Conservation (phyloP, 1,140 invertebrate genomes). For the Chlorops oryzae region DNA sequence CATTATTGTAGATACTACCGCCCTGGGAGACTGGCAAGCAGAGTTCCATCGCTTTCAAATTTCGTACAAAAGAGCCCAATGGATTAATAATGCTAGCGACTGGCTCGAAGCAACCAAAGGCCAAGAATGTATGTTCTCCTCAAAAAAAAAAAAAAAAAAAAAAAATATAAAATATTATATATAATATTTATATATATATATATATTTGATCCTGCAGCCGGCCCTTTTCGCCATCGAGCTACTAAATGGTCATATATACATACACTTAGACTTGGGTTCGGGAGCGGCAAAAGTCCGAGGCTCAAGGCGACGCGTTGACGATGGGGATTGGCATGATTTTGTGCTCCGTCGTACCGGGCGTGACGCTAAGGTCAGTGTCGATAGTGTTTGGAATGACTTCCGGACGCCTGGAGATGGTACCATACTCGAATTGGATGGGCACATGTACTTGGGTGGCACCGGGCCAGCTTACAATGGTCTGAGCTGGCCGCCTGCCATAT, state of each 20-base stretch:
- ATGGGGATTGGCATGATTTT: conserved; percentile 88
- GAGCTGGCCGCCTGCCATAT: conserved; percentile 76
- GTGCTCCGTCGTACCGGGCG: conserved; percentile 69
- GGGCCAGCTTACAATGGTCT: conserved; percentile 68
- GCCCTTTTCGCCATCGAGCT: conserved; percentile 93
- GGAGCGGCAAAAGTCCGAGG: conserved; percentile 79
- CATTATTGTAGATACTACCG: conserved; percentile 62
- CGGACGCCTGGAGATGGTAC: conserved; percentile 75
- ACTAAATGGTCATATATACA: conserved; percentile 85
- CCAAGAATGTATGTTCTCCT: conserved; percentile 47
- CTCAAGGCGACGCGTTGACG: conserved; percentile 75
- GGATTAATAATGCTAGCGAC: conserved; percentile 90
- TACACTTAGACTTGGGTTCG: conserved; percentile 87
- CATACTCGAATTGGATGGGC: conserved; percentile 81
- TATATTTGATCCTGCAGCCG: conserved; percentile 59
- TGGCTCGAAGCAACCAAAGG: conserved; percentile 67
- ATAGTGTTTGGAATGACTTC: conserved; percentile 83
- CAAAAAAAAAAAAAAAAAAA: too few species aligned
- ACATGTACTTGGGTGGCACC: conserved; percentile 83
- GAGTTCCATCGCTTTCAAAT: conserved; percentile 85
- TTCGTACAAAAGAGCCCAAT: conserved; percentile 89
- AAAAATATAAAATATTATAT: too few species aligned
- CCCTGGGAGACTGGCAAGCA: conserved; percentile 81
- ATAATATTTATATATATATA: too few species aligned
- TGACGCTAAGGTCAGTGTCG: conserved; percentile 83